These are phyloP conservation scores for Wiebesia pumilae DNA, from an alignment of 1,140 invertebrate genomes.

Conservation along the genomic window DNA sequence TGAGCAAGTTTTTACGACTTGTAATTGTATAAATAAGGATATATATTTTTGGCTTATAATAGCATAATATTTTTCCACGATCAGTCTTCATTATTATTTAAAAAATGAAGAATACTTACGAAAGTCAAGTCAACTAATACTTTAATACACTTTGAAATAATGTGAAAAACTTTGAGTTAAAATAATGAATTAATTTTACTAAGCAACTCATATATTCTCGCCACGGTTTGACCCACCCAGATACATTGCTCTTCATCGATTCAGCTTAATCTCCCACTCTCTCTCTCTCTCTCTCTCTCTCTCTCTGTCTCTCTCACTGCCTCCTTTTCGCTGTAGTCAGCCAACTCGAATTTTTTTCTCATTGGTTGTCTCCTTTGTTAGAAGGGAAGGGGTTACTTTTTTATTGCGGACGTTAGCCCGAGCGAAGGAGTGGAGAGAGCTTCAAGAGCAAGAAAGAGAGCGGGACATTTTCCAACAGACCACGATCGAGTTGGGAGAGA, in stretches of 20 bases:
- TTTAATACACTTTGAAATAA: neutral
- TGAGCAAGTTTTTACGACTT: too few species aligned
- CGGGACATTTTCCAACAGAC: constrained; percentile 1
- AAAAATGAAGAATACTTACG: too few species aligned
- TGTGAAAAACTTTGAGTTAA: neutral
- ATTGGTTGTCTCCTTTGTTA: neutral
- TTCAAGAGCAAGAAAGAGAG: neutral
- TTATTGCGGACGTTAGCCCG: constrained; percentile 29
- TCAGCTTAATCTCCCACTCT: neutral
- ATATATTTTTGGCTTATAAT: too few species aligned
- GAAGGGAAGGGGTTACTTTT: neutral
- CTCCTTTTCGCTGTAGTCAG: constrained; percentile 19
- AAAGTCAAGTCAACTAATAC: neutral
- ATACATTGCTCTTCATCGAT: constrained; percentile 29
- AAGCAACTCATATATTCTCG: neutral
- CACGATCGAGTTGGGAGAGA: constrained; percentile 1
- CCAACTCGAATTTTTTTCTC: constrained; percentile 20
- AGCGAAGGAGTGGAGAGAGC: neutral
- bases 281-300: too few species aligned
- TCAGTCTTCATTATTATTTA: too few species aligned
- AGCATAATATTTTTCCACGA: too few species aligned
- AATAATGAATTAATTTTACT: constrained; percentile 7
- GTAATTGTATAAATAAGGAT: too few species aligned
- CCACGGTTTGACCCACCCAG: neutral
- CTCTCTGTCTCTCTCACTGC: too few species aligned